Evolutionary conservation across 2,888 invertebrate species (phyloP), one percentile per base, ranked within the genome.

Genomic region (Leucophenga montana): DNA sequence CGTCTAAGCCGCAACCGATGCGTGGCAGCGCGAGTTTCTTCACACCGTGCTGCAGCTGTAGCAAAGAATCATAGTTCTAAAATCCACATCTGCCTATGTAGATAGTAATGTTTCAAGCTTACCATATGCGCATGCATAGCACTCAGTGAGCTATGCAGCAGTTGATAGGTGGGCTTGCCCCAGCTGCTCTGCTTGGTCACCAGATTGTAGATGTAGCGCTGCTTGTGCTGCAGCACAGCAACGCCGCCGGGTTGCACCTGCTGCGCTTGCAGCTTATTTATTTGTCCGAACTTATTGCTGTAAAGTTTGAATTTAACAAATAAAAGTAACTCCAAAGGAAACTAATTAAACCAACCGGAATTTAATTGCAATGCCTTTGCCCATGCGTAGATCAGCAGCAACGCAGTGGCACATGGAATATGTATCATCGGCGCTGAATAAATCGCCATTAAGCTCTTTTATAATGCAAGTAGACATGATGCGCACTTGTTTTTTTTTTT

Each of bases 1-100:
- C 86, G 83, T 93, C 93, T 54, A 93, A 85, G 3, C 93, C 93
- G 85, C 93, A 93, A 0, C 93, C 93, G 70, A 93, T 91, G 75
- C 89, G 86, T 0, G 93, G 93, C 86, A 93, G 90, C 1, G 92
- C 92, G 62, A 93, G 73, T 66, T 90, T 89, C 16, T 76, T 86
- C 0, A 93, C 90, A 20, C 87, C 78, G 73, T 92, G 83, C 59
- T 89, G 75, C 3, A 87, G 75, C 88, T 88, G 50, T n/a, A 73
- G 27, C 48, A 11, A 20, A 31, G 9, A 44, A 22, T 31, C 46
- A 66, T 64, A 9, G 14, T 16, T 14, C 20, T 22, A 27, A n/a
- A 14, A 3, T 8, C 2, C 57, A 8, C 6, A 8, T 9, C 16
- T 11, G 13, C 9, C n/a, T 3, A 9, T 18, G 48, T 16, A n/a